A percentile compares a stretch with the other conserved stretches of the same genome.
Conservation (phyloP, 2,797 vertebrate genomes). For the Alauda arvensis region DNA sequence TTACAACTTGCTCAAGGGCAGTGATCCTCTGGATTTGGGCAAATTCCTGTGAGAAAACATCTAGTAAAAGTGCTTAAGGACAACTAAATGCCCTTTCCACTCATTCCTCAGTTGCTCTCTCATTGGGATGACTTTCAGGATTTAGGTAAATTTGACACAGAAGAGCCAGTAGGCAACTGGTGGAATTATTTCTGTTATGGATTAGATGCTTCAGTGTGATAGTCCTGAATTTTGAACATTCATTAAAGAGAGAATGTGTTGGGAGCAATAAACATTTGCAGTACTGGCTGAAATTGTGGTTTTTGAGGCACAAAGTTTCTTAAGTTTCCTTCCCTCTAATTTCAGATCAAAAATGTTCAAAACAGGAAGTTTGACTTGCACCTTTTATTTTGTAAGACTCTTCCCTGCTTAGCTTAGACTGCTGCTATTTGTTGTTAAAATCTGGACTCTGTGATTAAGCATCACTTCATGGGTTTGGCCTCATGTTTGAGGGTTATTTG, state of each 20-base stretch:
- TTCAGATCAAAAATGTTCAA: slow-evolving; percentile 47
- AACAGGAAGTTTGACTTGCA: slow-evolving; percentile 57
- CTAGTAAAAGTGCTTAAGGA: background rate
- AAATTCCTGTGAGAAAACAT: background rate
- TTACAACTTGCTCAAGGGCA: background rate
- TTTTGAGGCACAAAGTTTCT: slow-evolving; percentile 30
- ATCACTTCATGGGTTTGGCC: background rate
- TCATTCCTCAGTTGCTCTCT: background rate
- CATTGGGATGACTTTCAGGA: background rate
- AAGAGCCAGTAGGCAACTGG: background rate
- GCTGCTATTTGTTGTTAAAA: background rate
- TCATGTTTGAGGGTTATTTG: background rate
- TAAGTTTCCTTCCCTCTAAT: slow-evolving; percentile 52
- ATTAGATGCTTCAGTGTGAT: background rate
- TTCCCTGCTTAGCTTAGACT: background rate
- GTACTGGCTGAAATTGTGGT: background rate
- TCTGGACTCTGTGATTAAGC: background rate
- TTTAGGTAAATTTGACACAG: background rate
- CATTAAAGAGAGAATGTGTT: background rate
- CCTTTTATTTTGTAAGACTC: slow-evolving; percentile 49
- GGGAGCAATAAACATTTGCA: background rate
- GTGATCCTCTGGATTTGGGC: background rate
- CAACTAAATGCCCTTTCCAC: background rate
- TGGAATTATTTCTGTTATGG: background rate
- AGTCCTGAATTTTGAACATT: background rate